Evolutionary conservation across 2,888 invertebrate species (phyloP), one percentile per base, ranked within the genome.

Genomic region (Lithosia quadra): DNA sequence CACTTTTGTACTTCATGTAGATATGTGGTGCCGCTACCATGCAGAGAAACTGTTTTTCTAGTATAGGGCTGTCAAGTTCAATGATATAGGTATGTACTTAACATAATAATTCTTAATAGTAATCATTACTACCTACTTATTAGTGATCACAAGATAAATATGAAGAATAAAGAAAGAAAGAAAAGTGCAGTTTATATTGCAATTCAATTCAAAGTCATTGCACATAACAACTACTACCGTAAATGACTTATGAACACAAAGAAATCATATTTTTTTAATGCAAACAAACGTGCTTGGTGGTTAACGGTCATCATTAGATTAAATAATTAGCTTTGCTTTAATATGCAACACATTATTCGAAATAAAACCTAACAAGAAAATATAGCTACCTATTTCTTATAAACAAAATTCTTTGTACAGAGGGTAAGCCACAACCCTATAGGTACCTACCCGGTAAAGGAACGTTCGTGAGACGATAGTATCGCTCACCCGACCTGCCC

Each of bases 401-500:
- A 59, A 71, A 79, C 77, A 79, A 81, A 76, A 79, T 75, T 68
- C 21, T 3, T 57, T 24, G 5, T 56, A 59, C 53, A 59, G 21
- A 56, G 71, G 72, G 73, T 76, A 73, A 71, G 58, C 43, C 66
- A 66, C 80, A 71, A 62, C 71, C 73, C 71, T 74, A 62, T n/a
- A 49, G n/a, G 49, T 63, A 34, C 60, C 58, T 63, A 34, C 60
- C 58, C 59, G 49, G 64, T 39, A 65, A 63, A 67, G 70, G 71
- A 74, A 76, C 75, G 84, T 79, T 88, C 89, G 88, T 88, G 88
- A 78, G 73, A 82, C 86, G 92, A 92, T 92, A 87, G 84, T 86
- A 92, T 92, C 92, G 83, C 84, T 89, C 91, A 87, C 90, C 90
- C 90, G 89, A 88, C 90, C 88, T 87, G 89, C 86, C 89, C 90